phyloP scores from a whole-genome alignment of 1,140 invertebrate species.

The Paralvinella palmiformis region DNA sequence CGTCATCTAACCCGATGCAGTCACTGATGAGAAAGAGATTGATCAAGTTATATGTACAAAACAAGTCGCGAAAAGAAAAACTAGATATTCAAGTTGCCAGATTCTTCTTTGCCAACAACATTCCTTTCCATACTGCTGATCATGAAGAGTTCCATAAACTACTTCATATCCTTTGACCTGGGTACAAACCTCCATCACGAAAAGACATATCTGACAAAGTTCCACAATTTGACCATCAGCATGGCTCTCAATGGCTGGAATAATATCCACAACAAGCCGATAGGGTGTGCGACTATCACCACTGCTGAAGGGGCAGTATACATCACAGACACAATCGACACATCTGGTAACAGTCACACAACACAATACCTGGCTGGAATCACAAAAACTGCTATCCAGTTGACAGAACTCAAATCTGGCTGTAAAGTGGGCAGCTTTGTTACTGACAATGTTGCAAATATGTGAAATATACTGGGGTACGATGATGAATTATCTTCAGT shows the following conservation, averaged over 20 bases:
- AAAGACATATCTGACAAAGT: constrained; percentile 9
- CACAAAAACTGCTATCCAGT: constrained; percentile 8
- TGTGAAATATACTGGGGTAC: constrained; percentile 7
- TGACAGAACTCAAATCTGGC: constrained; percentile 5
- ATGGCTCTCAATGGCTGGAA: constrained; percentile 7
- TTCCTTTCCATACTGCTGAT: constrained; percentile 8
- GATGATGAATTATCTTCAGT: constrained; percentile 3
- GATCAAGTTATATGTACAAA: constrained; percentile 3
- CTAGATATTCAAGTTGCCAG: constrained; percentile 8
- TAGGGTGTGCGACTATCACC: constrained; percentile 8
- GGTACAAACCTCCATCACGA: constrained; percentile 9
- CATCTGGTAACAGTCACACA: constrained; percentile 7
- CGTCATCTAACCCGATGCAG: constrained; percentile 8
- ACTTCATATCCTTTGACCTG: constrained; percentile 6
- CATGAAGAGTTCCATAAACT: constrained; percentile 9
- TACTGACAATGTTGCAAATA: constrained; percentile 9
- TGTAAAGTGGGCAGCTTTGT: constrained; percentile 5
- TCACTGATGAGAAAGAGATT: constrained; percentile 7
- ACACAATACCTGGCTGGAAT: constrained; percentile 6
- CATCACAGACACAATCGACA: constrained; percentile 9
- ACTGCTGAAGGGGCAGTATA: constrained; percentile 7
- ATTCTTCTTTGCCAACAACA: constrained; percentile 7
- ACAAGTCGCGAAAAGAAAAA: not conserved
- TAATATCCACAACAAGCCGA: constrained; percentile 8
- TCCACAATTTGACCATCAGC: constrained; percentile 3